Evolutionary conservation across 2,113 vertebrate species (phyloP).

Genomic region (Antechinus stuartii): DNA sequence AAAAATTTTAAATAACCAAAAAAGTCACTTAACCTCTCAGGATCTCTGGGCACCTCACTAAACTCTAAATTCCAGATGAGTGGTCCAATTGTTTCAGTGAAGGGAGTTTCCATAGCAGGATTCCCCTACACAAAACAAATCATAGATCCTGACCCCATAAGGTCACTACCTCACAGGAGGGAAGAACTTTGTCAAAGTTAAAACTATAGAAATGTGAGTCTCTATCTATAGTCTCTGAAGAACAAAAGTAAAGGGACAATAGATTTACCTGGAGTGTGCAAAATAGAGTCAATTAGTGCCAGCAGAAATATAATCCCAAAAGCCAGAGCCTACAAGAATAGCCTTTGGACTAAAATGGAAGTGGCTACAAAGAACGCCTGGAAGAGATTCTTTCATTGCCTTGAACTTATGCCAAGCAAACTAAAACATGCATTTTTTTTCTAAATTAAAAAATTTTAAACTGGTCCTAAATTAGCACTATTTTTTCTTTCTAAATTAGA

Average conservation of each 20-base stretch:
- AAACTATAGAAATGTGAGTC: background rate
- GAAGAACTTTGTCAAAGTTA: background rate
- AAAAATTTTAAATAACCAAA: background rate
- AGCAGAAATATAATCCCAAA: background rate
- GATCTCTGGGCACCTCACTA: background rate
- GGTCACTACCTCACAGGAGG: background rate
- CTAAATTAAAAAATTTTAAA: background rate
- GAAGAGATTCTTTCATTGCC: background rate
- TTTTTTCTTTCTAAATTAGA: background rate
- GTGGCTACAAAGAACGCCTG: background rate
- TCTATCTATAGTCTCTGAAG: background rate
- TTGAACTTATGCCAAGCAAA: background rate
- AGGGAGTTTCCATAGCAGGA: background rate
- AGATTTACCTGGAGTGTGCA: background rate
- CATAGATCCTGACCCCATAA: background rate
- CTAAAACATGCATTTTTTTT: background rate
- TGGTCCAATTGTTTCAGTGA: background rate
- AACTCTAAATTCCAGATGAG: background rate
- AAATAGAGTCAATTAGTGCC: background rate
- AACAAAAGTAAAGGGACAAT: background rate
- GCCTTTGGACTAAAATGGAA: background rate
- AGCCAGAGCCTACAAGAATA: background rate
- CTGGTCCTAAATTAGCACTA: background rate
- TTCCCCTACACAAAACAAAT: background rate
- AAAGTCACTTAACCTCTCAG: background rate